phyloP scores from a whole-genome alignment of 2,113 vertebrate species.

The Catagonus wagneri region DNA sequence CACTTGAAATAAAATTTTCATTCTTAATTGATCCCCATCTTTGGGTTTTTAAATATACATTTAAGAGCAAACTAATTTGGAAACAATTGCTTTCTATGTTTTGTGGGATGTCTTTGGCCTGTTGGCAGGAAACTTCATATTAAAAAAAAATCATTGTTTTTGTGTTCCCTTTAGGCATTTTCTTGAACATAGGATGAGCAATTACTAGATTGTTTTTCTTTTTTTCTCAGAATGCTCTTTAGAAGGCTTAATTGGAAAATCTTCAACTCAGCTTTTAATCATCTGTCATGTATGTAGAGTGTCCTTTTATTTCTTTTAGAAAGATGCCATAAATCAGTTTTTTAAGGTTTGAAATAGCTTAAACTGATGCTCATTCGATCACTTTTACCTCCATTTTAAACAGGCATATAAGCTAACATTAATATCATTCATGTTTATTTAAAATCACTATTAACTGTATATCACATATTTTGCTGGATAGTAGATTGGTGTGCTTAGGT shows the following conservation, averaged over 20 bases:
- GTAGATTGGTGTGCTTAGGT: neutral
- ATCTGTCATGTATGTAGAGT: neutral
- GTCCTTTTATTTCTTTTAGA: neutral
- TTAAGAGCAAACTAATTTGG: neutral
- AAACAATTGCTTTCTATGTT: neutral
- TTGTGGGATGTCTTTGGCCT: neutral
- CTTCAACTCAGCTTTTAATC: neutral
- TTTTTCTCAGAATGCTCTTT: neutral
- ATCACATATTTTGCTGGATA: neutral
- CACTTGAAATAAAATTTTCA: neutral
- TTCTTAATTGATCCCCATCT: neutral
- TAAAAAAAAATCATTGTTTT: neutral
- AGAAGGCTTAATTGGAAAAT: neutral
- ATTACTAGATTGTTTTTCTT: neutral
- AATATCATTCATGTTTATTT: constrained; percentile 3
- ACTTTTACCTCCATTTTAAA: neutral
- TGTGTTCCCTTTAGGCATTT: neutral
- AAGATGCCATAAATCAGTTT: neutral
- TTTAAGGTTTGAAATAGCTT: neutral
- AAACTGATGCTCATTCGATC: neutral
- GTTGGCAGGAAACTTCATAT: neutral
- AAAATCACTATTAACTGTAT: neutral
- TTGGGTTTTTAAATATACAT: neutral
- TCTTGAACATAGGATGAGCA: neutral
- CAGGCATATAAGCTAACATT: neutral